Evolutionary conservation across 2,797 vertebrate species (phyloP).

Genomic region (Tapera naevia): DNA sequence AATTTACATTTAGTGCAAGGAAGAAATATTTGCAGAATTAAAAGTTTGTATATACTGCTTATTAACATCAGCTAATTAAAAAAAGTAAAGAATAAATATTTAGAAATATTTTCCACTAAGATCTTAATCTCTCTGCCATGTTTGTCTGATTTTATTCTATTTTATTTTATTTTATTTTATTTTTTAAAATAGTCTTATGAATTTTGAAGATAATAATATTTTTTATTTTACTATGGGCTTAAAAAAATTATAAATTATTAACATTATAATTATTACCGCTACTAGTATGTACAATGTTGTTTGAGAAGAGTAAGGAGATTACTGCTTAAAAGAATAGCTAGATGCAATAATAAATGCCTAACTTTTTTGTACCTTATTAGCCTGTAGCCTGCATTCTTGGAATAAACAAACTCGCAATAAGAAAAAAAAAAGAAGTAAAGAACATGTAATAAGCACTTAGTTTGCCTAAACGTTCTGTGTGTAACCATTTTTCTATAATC

Average conservation of each 20-base stretch:
- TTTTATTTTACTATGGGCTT: background rate
- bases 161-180: background rate
- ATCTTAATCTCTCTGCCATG: background rate
- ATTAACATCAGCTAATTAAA: background rate
- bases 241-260: too few species aligned
- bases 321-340: background rate
- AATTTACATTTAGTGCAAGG: background rate
- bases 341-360: background rate
- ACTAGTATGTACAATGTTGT: background rate
- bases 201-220: background rate
- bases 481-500: background rate
- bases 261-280: background rate
- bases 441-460: background rate
- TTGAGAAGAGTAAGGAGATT: background rate
- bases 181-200: background rate
- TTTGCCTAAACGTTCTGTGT: background rate
- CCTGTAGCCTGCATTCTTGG: background rate
- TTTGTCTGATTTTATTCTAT: background rate
- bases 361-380: background rate
- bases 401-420: background rate
- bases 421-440: background rate
- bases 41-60: background rate
- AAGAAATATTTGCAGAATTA: background rate
- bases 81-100: background rate
- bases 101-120: background rate